Conservation (phyloP, 2,797 vertebrate genomes). For the Pipistrellus pygmaeus region DNA sequence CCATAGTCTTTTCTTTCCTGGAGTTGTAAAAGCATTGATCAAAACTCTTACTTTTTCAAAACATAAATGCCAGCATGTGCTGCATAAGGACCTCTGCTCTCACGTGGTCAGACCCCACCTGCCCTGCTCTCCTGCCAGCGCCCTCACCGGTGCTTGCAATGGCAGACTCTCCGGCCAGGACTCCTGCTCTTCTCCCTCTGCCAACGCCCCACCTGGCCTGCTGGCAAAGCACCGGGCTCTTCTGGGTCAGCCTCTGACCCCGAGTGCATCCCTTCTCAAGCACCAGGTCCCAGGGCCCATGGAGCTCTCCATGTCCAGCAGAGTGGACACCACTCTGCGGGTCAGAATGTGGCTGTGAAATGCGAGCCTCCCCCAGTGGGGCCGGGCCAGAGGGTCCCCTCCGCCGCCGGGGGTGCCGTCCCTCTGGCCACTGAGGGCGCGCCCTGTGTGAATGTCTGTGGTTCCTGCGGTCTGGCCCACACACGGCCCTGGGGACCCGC, state of each 20-base stretch:
- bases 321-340: neutral
- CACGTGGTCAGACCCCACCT: neutral
- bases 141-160: neutral
- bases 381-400: neutral
- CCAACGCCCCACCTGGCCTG: neutral
- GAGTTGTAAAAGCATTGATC: neutral
- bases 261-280: neutral
- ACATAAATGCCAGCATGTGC: neutral
- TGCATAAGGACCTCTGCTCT: neutral
- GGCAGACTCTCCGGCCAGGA: neutral
- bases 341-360: no score
- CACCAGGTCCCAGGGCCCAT: neutral
- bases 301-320: neutral
- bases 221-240: neutral
- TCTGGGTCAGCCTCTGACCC: neutral
- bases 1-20: neutral
- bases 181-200: neutral
- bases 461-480: conserved; percentile 83
- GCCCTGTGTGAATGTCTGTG: conserved; percentile 76
- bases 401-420: neutral
- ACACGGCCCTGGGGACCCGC: conserved; percentile 78
- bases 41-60: neutral
- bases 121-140: neutral
- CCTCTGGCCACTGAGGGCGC: conserved; percentile 55
- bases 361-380: neutral